Percentiles rank a stretch among this genome's conserved stretches.
phyloP scores from a whole-genome alignment of 2,888 invertebrate species.

The Eurytoma adleriae region DNA sequence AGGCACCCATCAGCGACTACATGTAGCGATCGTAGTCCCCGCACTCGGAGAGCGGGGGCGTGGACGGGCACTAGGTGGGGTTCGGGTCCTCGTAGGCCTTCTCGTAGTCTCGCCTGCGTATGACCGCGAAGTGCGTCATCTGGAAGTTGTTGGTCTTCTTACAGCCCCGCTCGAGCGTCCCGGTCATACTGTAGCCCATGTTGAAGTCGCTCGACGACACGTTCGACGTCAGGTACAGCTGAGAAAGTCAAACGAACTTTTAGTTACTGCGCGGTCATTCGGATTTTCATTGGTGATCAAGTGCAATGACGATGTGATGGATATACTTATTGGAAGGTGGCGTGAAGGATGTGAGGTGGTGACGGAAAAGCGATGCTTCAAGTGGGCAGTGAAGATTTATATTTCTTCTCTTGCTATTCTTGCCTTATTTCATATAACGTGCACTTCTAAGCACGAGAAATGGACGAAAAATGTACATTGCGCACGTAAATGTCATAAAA shows the following conservation, averaged over 20 bases:
- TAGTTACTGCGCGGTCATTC: background rate
- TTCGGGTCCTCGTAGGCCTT: slow-evolving; percentile 76
- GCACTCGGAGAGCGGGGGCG: slow-evolving; percentile 74
- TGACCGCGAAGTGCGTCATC: slow-evolving; percentile 92
- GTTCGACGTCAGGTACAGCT: slow-evolving; percentile 89
- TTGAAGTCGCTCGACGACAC: slow-evolving; percentile 91
- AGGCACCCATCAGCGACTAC: slow-evolving; percentile 62
- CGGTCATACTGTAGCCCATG: slow-evolving; percentile 93
- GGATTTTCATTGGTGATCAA: background rate
- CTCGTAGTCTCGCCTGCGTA: slow-evolving; percentile 87
- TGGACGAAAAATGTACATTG: no score
- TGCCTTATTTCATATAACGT: background rate
- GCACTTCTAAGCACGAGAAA: background rate
- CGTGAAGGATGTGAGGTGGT: background rate
- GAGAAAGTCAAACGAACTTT: background rate
- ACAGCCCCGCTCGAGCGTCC: slow-evolving; percentile 88
- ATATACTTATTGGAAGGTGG: background rate
- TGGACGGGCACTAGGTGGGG: slow-evolving; percentile 75
- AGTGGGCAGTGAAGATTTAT: no score
- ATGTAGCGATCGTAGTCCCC: slow-evolving; percentile 73
- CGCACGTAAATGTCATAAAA: no score
- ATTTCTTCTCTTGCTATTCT: background rate
- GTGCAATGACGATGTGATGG: background rate
- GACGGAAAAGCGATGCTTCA: background rate
- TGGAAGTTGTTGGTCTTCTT: slow-evolving; percentile 87